phyloP scores from a whole-genome alignment of 2,888 invertebrate species.

The Cetonia aurata region DNA sequence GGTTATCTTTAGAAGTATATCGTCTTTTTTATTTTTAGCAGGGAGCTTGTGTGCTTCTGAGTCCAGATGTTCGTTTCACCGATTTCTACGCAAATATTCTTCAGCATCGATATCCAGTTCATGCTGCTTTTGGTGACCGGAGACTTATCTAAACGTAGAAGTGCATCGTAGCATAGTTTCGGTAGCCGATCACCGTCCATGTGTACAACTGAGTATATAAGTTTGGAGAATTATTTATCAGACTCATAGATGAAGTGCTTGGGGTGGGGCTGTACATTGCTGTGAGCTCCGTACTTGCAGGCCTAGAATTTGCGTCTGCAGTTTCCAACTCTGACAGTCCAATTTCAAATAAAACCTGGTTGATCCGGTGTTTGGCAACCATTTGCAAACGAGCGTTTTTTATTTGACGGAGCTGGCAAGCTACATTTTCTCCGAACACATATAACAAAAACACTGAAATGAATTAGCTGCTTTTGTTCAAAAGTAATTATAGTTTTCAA shows the following conservation, averaged over 20 bases:
- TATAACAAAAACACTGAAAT: background rate
- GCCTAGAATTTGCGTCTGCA: background rate
- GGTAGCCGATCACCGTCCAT: no score
- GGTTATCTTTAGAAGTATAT: no score
- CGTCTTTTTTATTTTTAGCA: no score
- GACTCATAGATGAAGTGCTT: conserved; percentile 1
- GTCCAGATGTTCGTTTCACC: no score
- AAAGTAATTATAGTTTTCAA: no score
- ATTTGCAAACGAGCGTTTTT: conserved; percentile 11
- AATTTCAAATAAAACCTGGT: conserved; percentile 20
- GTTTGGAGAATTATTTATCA: background rate
- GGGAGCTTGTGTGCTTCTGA: no score
- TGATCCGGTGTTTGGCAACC: conserved; percentile 14
- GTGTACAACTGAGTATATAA: background rate
- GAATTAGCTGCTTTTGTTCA: no score
- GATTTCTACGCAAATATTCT: no score
- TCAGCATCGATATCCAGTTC: no score
- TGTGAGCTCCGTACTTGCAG: background rate
- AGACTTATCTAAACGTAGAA: no score
- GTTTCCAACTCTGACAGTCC: background rate
- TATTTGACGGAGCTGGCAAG: conserved; percentile 13
- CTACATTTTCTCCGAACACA: conserved; percentile 7
- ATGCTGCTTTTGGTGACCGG: no score
- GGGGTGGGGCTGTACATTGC: conserved; percentile 1
- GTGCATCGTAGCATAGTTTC: no score